Conservation (phyloP, 1,140 invertebrate species). For the Pseudomyrmex cubaensis region DNA sequence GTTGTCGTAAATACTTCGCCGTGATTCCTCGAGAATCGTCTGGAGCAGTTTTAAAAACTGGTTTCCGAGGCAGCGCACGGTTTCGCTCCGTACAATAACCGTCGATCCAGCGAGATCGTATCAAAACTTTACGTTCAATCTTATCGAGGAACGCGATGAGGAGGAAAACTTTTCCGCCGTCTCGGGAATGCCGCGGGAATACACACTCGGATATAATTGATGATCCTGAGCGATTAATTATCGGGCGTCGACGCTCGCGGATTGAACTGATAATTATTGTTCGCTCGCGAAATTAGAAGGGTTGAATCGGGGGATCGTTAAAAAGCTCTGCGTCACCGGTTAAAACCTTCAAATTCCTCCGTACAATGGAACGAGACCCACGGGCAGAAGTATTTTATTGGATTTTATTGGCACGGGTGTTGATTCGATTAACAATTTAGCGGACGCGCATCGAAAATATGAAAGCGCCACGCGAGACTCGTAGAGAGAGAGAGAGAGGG, state of each 20-base stretch:
- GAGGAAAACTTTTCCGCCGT: constrained; percentile 25
- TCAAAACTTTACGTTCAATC: constrained; percentile 46
- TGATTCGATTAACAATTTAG: constrained; percentile 45
- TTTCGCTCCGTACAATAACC: constrained; percentile 8
- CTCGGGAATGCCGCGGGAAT: neutral
- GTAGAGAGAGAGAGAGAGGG: neutral
- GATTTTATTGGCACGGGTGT: constrained; percentile 26
- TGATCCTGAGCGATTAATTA: constrained; percentile 46
- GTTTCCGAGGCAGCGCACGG: neutral
- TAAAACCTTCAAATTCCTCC: neutral
- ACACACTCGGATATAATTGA: constrained; percentile 35
- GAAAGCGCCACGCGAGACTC: neutral
- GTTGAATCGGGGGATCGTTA: neutral
- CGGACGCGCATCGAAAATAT: constrained; percentile 4
- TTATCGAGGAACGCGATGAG: constrained; percentile 6
- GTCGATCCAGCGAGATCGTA: constrained; percentile 19
- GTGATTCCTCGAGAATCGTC: neutral
- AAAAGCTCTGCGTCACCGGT: neutral
- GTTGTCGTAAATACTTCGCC: neutral
- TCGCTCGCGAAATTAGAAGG: constrained; percentile 23
- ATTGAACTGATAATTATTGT: constrained; percentile 31
- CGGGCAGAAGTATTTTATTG: constrained; percentile 20
- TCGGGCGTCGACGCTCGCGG: constrained; percentile 13
- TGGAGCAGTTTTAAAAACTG: constrained; percentile 2
- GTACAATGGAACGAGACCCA: neutral